Evolutionary conservation across 2,797 vertebrate species (phyloP).

Genomic region (Epinephelus coioides): DNA sequence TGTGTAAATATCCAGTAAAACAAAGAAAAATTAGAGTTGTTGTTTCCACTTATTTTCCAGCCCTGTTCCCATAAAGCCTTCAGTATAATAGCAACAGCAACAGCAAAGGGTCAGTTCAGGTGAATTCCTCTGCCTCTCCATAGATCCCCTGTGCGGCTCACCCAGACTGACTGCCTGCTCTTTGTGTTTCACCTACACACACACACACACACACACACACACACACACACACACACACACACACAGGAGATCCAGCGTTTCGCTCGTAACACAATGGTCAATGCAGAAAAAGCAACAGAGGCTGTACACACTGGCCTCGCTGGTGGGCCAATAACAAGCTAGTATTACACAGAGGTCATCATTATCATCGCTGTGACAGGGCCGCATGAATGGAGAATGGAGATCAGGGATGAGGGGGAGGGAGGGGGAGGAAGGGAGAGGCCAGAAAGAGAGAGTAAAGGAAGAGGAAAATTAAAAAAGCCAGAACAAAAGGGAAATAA

Average conservation of each 20-base stretch:
- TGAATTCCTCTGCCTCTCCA: constrained; percentile 54
- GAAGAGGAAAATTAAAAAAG: constrained; percentile 28
- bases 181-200: constrained; percentile 60
- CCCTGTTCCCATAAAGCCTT: neutral
- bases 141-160: constrained; percentile 46
- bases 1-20: constrained; percentile 6
- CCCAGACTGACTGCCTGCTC: constrained; percentile 44
- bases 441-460: constrained; percentile 48
- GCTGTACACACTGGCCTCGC: constrained; percentile 69
- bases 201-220: constrained; percentile 45
- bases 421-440: neutral
- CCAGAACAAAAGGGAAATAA: constrained; percentile 44
- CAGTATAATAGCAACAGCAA: neutral
- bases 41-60: constrained; percentile 6
- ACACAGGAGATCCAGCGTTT: constrained; percentile 40
- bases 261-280: constrained; percentile 72
- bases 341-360: constrained; percentile 78
- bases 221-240: constrained; percentile 36
- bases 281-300: constrained; percentile 69
- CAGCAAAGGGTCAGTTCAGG: constrained; percentile 62
- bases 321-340: constrained; percentile 74
- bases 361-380: constrained; percentile 70
- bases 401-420: constrained; percentile 38
- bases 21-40: neutral
- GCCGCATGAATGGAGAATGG: constrained; percentile 66